Base-by-base conservation (phyloP, 2,797 vertebrate species). In the Cyprinella venusta region DNA sequence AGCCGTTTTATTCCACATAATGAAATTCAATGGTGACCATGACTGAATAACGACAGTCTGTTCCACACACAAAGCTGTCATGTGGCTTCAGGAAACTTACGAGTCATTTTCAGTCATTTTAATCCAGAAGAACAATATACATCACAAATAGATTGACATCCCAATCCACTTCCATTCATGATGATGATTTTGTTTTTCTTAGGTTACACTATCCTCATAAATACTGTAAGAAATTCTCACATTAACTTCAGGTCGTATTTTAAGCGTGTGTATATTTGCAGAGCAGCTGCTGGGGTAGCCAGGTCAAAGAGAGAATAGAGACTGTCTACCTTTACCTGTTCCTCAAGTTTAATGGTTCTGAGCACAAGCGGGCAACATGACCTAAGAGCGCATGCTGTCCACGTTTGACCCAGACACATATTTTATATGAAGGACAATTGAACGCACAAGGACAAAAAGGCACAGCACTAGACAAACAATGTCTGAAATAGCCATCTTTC, bases 371-470 rank as follows among this genome's bases (percentile, higher is more conserved):
- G 38, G 18, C 38, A 63, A 61, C 21, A 12, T 48, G 65, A 78
- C 65, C 65, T 78, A 16, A 70, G 67, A 71, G 67, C 15, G 0
- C 40, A 45, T 83, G 40, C 67, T 71, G 67, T 78, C 75, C 10
- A 26, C 30, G 38, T 83, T 63, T 26, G 54, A 30, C 82, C 54
- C 67, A 78, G 65, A 78, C 67, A 78, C 42, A 64, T 70, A 40
- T 64, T 83, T 71, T 71, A 83, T 70, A 63, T 64, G 52, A 83
- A 83, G n/a, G 82, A 30, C 82, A 38, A 70, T 71, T 30, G 42
- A 70, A 83, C 2, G 0, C 65, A 63, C 74, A 83, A 78, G 65
- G 81, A 78, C 81, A 83, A 78, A 77, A 18, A 83, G 18, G 40
- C 38, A 38, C 64, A 52, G 8, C 24, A 12, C 79, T 64, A 64